Conservation (phyloP, 2,113 vertebrate genomes). For the Pelusios castaneus region DNA sequence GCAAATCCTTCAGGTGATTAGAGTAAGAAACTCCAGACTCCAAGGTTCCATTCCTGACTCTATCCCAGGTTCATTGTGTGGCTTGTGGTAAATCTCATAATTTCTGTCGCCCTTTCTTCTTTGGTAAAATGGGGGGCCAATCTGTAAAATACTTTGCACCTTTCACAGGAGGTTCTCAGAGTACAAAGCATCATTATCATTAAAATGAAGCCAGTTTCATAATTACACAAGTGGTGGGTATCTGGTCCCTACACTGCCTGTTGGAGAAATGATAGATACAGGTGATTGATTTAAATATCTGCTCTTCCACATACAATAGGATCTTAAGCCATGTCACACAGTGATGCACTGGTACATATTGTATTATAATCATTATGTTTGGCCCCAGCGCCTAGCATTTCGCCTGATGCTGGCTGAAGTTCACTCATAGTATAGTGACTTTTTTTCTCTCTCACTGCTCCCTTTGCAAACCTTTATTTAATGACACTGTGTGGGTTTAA, state of each 20-base stretch:
- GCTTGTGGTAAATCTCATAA: neutral
- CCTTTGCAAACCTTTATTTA: neutral
- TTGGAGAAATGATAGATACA: neutral
- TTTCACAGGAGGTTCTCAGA: too few species aligned
- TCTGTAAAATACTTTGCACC: neutral
- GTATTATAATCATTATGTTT: neutral
- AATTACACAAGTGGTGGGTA: neutral
- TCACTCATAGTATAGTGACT: rapidly evolving
- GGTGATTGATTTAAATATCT: neutral
- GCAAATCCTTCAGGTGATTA: rapidly evolving
- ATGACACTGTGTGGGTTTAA: neutral
- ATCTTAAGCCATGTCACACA: neutral
- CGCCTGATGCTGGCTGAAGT: neutral
- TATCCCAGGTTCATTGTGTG: neutral
- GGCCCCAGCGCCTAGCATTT: neutral
- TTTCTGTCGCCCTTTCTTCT: neutral
- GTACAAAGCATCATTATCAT: neutral
- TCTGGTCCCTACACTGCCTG: neutral
- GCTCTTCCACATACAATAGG: neutral
- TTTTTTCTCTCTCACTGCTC: neutral
- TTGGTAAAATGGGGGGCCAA: neutral
- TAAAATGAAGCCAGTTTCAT: neutral
- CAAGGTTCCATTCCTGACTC: neutral
- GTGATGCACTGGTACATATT: neutral
- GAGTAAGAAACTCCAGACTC: neutral